Percentiles rank a stretch among this genome's conserved stretches.
These are phyloP conservation scores for Ellobium chinense DNA, from an alignment of 2,888 invertebrate species.

Conservation along the genomic window DNA sequence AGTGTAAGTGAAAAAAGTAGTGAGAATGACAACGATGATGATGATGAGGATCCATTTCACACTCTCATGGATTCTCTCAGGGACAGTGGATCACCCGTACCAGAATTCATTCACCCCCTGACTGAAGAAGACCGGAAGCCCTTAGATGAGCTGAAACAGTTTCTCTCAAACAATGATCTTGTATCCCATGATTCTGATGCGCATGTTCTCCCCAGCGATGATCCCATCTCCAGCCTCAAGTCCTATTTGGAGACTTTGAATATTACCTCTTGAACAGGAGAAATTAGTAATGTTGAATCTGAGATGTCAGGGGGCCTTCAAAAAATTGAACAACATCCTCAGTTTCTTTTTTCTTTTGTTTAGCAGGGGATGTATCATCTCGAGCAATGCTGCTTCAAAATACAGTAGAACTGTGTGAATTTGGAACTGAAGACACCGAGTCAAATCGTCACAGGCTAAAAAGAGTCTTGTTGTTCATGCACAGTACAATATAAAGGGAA, in stretches of 20 bases:
- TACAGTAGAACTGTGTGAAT: no score
- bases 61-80: background rate
- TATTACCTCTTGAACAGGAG: background rate
- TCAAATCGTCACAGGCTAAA: no score
- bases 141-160: slow-evolving; percentile 10
- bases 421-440: no score
- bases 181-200: background rate
- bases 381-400: no score
- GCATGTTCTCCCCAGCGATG: background rate
- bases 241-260: background rate
- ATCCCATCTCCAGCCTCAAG: slow-evolving; percentile 16
- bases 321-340: no score
- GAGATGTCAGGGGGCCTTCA: no score
- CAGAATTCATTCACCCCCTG: slow-evolving; percentile 1
- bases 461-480: no score
- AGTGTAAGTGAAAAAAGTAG: background rate
- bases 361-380: no score
- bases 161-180: slow-evolving; percentile 9
- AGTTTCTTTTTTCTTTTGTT: no score
- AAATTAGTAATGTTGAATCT: no score
- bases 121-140: slow-evolving; percentile 28
- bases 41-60: background rate
- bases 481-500: no score
- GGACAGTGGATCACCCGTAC: background rate
- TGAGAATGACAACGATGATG: background rate